A percentile compares a stretch with the other conserved stretches of the same genome.
Evolutionary conservation across 2,888 invertebrate species (phyloP).

Genomic region (Tineola bisselliella): DNA sequence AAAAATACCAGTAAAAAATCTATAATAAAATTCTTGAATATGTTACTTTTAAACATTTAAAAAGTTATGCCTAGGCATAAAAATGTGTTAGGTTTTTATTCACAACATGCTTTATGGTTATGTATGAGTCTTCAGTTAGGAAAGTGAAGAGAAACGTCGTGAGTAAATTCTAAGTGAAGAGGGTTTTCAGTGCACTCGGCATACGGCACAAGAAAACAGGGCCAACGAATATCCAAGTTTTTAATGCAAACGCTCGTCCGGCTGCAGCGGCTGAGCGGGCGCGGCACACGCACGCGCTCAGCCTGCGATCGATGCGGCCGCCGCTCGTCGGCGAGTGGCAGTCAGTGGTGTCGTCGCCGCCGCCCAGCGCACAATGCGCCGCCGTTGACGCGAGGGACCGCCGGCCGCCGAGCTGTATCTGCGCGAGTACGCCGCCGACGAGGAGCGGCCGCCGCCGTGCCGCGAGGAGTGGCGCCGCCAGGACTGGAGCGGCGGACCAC

Average conservation of each 20-base stretch:
- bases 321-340: conserved; percentile 44
- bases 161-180: not conserved
- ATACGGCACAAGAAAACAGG: not conserved
- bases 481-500: conserved; percentile 56
- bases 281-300: conserved; percentile 36
- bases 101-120: no score
- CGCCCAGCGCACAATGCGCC: conserved; percentile 56
- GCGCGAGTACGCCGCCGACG: conserved; percentile 63
- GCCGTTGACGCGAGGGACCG: conserved; percentile 58
- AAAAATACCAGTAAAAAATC: no score
- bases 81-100: no score
- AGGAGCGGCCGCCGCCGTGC: conserved; percentile 65
- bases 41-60: no score
- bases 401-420: conserved; percentile 62
- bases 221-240: not conserved
- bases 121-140: not conserved
- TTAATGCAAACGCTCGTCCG: conserved; percentile 17
- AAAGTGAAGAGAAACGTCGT: not conserved
- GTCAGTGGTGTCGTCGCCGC: conserved; percentile 63
- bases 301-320: conserved; percentile 46
- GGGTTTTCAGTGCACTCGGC: not conserved
- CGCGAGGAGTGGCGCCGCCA: conserved; percentile 64
- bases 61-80: no score
- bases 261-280: conserved; percentile 37
- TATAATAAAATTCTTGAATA: no score